phyloP scores from a whole-genome alignment of 2,113 vertebrate species.

The Spilogale gracilis region DNA sequence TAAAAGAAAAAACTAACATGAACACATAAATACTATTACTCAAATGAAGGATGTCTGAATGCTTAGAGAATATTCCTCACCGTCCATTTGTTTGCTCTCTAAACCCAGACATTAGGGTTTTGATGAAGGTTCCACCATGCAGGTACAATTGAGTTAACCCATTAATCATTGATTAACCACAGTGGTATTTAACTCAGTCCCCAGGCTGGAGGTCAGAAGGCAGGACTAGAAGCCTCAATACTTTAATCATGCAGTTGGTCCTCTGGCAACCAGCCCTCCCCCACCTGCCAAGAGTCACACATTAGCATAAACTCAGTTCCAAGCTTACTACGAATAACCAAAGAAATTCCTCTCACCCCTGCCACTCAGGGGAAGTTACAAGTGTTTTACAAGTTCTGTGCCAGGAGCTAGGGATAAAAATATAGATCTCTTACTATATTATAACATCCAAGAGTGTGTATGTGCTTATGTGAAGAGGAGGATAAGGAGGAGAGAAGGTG shows the following conservation, averaged over 20 bases:
- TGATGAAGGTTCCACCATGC: background rate
- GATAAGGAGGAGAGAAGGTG: background rate
- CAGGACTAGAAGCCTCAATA: background rate
- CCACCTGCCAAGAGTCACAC: background rate
- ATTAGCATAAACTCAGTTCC: background rate
- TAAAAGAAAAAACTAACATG: background rate
- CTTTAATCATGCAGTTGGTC: background rate
- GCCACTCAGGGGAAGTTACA: background rate
- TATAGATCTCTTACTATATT: background rate
- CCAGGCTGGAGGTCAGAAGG: background rate
- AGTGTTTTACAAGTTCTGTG: background rate
- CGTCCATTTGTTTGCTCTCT: background rate
- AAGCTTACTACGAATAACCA: background rate
- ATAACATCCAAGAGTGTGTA: background rate
- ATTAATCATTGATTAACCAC: background rate
- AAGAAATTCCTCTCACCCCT: background rate
- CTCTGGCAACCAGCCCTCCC: background rate
- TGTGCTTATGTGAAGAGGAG: accelerated
- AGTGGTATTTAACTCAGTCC: background rate
- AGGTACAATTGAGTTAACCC: background rate
- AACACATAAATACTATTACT: background rate
- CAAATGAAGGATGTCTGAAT: background rate
- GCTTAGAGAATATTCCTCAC: background rate
- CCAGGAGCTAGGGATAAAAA: background rate
- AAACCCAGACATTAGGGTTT: background rate